Evolutionary conservation across 2,113 vertebrate genomes (phyloP).

Genomic region (Eretmochelys imbricata): DNA sequence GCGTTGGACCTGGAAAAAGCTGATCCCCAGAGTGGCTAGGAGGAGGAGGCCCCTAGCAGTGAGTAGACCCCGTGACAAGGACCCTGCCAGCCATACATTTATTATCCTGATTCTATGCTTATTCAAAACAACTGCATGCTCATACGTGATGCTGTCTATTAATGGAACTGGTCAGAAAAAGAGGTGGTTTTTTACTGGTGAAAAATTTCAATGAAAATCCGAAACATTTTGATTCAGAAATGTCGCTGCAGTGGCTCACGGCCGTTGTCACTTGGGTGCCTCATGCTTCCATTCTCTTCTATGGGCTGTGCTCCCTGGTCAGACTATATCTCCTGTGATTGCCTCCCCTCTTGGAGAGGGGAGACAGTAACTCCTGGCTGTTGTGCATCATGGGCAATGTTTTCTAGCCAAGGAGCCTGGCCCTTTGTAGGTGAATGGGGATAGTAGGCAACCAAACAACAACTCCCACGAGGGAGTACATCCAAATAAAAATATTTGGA

Average conservation of each 20-base stretch:
- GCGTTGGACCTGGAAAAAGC: neutral
- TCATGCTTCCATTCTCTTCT: too few species aligned
- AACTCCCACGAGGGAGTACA: neutral
- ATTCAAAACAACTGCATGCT: neutral
- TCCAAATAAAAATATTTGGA: neutral
- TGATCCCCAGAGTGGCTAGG: neutral
- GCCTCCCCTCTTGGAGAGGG: neutral
- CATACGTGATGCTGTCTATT: neutral
- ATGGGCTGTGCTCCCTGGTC: neutral
- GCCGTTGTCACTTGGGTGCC: too few species aligned
- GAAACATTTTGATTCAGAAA: neutral
- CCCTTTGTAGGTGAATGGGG: neutral
- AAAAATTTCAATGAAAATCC: too few species aligned
- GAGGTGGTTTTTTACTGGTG: neutral
- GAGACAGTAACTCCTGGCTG: neutral
- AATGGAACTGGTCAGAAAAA: neutral
- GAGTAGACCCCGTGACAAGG: too few species aligned
- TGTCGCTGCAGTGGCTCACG: neutral
- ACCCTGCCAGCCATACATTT: neutral
- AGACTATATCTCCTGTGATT: neutral
- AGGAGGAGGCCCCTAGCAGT: too few species aligned
- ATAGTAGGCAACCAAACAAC: neutral
- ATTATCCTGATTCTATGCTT: neutral
- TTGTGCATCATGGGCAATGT: rapidly evolving
- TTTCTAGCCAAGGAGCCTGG: neutral